Percentiles rank a stretch among this genome's conserved stretches.
phyloP scores from a whole-genome alignment of 1,140 invertebrate genomes.

The Aphaenogaster floridana region DNA sequence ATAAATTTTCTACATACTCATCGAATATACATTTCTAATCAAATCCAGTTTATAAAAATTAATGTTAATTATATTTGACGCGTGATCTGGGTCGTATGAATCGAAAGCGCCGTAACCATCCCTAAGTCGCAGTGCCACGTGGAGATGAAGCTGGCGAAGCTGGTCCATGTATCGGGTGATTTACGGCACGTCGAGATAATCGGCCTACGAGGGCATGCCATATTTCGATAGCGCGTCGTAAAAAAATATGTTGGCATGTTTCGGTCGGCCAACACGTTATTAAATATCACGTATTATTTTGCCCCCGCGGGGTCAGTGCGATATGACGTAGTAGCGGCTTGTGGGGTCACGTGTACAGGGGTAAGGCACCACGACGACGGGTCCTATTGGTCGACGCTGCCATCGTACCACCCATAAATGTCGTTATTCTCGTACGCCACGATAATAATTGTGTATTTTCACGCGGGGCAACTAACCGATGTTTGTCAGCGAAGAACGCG shows the following conservation, averaged over 20 bases:
- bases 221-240: slow-evolving; percentile 66
- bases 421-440: slow-evolving; percentile 60
- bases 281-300: slow-evolving; percentile 75
- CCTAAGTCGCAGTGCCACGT: slow-evolving; percentile 64
- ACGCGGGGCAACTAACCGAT: slow-evolving; percentile 51
- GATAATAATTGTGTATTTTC: slow-evolving; percentile 72
- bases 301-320: slow-evolving; percentile 71
- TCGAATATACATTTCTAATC: background rate
- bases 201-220: slow-evolving; percentile 69
- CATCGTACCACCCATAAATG: slow-evolving; percentile 77
- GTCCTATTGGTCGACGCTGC: slow-evolving; percentile 62
- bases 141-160: slow-evolving; percentile 45
- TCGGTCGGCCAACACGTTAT: slow-evolving; percentile 59
- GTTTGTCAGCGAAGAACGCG: slow-evolving; percentile 66
- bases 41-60: background rate
- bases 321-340: slow-evolving; percentile 71
- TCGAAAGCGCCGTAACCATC: background rate
- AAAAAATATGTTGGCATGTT: slow-evolving; percentile 73
- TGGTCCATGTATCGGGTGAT: slow-evolving; percentile 69
- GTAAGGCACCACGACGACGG: slow-evolving; percentile 73
- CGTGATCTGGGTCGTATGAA: background rate
- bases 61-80: background rate
- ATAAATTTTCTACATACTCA: background rate
- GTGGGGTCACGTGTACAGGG: slow-evolving; percentile 76
- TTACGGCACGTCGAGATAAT: slow-evolving; percentile 72